Percentiles rank a stretch among this genome's conserved stretches.
phyloP scores from a whole-genome alignment of 2,888 invertebrate genomes.

The Helobdella robusta region DNA sequence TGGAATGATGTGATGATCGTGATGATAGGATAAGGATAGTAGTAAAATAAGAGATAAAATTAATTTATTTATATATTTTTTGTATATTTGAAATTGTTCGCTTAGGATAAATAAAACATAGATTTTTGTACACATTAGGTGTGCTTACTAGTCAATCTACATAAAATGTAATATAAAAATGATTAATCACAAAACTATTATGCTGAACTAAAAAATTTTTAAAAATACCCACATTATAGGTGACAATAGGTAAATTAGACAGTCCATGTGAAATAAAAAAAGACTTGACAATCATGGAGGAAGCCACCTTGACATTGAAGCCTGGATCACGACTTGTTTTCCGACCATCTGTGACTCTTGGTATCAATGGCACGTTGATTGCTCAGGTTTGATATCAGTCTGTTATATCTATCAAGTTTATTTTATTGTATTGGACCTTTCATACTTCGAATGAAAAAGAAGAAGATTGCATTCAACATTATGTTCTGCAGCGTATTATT shows the following conservation, averaged over 20 bases:
- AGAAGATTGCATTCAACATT: background rate
- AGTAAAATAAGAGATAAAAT: too few relatives aligned
- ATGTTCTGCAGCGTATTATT: background rate
- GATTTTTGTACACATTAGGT: too few relatives aligned
- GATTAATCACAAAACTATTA: too few relatives aligned
- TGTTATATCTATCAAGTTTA: background rate
- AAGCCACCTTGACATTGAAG: constrained; percentile 72
- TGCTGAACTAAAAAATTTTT: too few relatives aligned
- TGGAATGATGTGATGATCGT: too few relatives aligned
- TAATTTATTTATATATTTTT: too few relatives aligned
- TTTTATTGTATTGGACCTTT: background rate
- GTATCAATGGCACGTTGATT: constrained; percentile 74
- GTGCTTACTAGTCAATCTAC: too few relatives aligned
- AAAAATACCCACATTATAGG: background rate
- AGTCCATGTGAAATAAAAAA: constrained; percentile 34
- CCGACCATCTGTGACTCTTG: constrained; percentile 82
- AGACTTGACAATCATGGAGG: constrained; percentile 68
- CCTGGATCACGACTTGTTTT: constrained; percentile 82
- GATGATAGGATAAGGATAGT: too few relatives aligned
- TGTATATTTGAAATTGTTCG: too few relatives aligned
- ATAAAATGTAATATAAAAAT: too few relatives aligned
- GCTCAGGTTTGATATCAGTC: constrained; percentile 61
- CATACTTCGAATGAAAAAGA: background rate
- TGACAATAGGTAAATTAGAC: constrained; percentile 18
- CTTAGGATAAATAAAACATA: too few relatives aligned